Percentiles rank a stretch among this genome's conserved stretches.
These are phyloP conservation scores for Anoplopoma fimbria DNA, from an alignment of 2,113 vertebrate species.

Conservation along the genomic window DNA sequence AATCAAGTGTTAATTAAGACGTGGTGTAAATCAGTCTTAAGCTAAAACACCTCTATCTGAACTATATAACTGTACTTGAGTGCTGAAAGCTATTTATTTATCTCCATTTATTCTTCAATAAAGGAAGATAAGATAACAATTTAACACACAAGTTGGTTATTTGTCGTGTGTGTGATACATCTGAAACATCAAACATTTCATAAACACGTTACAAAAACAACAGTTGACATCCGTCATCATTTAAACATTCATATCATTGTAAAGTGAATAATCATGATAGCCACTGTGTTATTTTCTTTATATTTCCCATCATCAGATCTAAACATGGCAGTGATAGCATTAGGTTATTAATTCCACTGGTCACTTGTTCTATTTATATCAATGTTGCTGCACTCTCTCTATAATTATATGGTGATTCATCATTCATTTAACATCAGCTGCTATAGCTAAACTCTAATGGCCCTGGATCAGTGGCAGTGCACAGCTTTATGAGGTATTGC, in stretches of 20 bases:
- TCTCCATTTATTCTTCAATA: slow-evolving; percentile 8
- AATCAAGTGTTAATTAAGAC: neutral
- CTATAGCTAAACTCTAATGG: neutral
- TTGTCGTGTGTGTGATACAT: slow-evolving; percentile 11
- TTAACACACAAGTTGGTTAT: slow-evolving; percentile 4
- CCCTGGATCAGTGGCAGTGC: slow-evolving; percentile 6
- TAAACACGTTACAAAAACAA: slow-evolving; percentile 13
- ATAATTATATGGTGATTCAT: slow-evolving; percentile 18
- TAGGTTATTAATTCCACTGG: neutral
- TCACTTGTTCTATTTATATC: neutral
- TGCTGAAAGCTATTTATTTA: neutral
- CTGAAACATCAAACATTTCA: slow-evolving; percentile 6
- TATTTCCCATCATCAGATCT: neutral
- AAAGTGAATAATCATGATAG: neutral
- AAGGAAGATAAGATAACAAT: slow-evolving; percentile 27
- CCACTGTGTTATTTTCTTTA: neutral
- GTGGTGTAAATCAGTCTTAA: neutral
- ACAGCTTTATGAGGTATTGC: slow-evolving; percentile 19
- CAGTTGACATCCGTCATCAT: neutral
- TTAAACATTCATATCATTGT: neutral
- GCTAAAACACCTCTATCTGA: neutral
- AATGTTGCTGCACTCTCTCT: neutral
- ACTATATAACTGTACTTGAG: neutral
- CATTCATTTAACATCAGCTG: neutral
- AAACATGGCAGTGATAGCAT: slow-evolving; percentile 1